Conservation (phyloP, 2,888 invertebrate species). For the Epistrophe grossulariae region DNA sequence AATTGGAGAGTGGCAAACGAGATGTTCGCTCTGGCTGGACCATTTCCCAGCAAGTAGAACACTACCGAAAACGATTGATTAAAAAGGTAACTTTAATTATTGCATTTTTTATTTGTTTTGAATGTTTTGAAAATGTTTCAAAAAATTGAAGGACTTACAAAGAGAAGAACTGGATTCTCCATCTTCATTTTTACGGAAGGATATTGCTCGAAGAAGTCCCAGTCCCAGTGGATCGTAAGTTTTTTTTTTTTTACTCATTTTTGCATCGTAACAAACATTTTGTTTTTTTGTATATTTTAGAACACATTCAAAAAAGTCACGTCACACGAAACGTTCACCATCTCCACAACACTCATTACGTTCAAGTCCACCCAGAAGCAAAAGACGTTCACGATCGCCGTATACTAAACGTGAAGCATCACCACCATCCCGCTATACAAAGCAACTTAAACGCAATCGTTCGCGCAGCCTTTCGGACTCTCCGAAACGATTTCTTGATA, state of each 20-base stretch:
- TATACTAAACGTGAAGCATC: constrained; percentile 82
- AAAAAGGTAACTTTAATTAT: constrained; percentile 87
- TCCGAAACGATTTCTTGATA: constrained; percentile 80
- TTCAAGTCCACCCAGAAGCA: constrained; percentile 81
- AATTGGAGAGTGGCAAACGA: constrained; percentile 93
- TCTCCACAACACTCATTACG: constrained; percentile 79
- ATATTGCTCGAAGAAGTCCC: constrained; percentile 76
- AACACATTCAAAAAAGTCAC: constrained; percentile 77
- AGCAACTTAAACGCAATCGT: constrained; percentile 79
- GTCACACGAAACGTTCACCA: constrained; percentile 78
- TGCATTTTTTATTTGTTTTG: neutral
- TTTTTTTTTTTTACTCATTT: constrained; percentile 3
- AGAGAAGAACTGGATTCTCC: constrained; percentile 79
- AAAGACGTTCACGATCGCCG: constrained; percentile 84
- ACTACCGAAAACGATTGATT: constrained; percentile 94
- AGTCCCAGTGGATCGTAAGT: constrained; percentile 77
- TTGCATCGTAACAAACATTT: neutral
- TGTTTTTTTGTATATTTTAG: constrained; percentile 31
- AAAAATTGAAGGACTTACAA: constrained; percentile 75
- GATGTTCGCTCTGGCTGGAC: constrained; percentile 90
- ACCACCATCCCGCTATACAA: constrained; percentile 79
- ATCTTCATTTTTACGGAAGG: constrained; percentile 77
- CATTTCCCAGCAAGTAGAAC: constrained; percentile 93
- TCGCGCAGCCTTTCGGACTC: constrained; percentile 80
- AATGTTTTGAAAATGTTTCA: neutral